A percentile compares a stretch with the other conserved stretches of the same genome.
These are phyloP conservation scores for Cantharis nigra DNA, from an alignment of 2,888 invertebrate species.

Conservation along the genomic window DNA sequence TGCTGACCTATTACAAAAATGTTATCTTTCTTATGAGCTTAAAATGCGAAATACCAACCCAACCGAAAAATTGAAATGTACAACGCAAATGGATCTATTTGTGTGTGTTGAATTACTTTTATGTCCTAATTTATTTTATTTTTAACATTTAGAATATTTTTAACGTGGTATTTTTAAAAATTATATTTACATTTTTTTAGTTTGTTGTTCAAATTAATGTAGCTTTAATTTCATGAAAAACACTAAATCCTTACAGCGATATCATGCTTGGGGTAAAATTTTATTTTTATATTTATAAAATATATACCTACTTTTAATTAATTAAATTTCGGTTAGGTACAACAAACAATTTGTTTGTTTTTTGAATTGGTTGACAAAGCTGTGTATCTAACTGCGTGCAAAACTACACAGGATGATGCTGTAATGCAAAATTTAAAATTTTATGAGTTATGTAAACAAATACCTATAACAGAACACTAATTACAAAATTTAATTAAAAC, in stretches of 20 bases:
- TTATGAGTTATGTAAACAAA: background rate
- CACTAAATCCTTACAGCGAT: background rate
- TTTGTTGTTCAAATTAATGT: background rate
- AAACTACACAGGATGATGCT: background rate
- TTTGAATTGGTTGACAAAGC: background rate
- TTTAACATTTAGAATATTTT: background rate
- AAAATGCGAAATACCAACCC: background rate
- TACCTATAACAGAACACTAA: background rate
- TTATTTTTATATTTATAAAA: background rate
- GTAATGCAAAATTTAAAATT: background rate
- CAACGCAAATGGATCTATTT: background rate
- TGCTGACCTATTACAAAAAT: background rate
- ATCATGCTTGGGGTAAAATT: background rate
- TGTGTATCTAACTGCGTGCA: background rate
- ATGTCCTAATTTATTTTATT: background rate
- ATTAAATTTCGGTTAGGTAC: background rate
- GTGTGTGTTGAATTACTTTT: background rate
- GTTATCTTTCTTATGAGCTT: background rate
- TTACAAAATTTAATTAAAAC: conserved; percentile 2
- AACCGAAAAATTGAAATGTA: background rate
- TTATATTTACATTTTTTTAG: background rate
- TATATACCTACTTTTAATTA: no score
- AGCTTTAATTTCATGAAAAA: background rate
- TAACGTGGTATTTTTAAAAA: background rate
- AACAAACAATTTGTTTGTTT: background rate